Conservation (phyloP, 2,888 invertebrate species). For the Caenorhabditis zanzibari region DNA sequence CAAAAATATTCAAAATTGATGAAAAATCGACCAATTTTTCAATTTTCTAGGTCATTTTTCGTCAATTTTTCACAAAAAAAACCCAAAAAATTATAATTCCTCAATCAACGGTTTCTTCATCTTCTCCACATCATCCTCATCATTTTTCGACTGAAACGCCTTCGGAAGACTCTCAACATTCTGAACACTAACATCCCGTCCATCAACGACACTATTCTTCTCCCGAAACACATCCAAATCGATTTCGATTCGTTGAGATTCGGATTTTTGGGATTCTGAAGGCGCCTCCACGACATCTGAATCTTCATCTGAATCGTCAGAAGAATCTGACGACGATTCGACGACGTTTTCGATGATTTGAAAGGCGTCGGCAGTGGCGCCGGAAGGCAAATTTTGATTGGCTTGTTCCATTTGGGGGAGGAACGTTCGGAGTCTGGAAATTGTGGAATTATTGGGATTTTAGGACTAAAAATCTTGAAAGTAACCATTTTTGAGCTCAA, state of each 20-base stretch:
- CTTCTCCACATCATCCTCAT: not conserved
- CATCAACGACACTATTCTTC: constrained; percentile 47
- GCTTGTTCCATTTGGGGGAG: constrained; percentile 74
- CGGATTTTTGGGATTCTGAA: not conserved
- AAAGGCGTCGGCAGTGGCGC: constrained; percentile 25
- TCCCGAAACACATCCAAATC: constrained; percentile 66
- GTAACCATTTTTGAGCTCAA: not conserved
- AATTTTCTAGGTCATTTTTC: not conserved
- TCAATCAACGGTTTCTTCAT: constrained; percentile 56
- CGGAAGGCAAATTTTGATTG: constrained; percentile 63
- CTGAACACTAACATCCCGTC: constrained; percentile 62
- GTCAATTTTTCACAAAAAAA: not conserved
- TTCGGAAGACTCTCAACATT: constrained; percentile 60
- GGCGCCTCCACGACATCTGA: constrained; percentile 8
- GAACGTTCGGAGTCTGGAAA: constrained; percentile 63
- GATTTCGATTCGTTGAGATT: constrained; percentile 49
- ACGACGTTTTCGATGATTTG: constrained; percentile 41
- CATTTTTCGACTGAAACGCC: constrained; percentile 47
- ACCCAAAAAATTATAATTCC: constrained; percentile 33
- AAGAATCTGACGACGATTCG: constrained; percentile 17
- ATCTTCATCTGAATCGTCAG: constrained; percentile 9
- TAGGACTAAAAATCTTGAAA: not conserved
- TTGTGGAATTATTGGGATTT: not conserved
- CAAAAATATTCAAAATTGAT: too few species aligned
- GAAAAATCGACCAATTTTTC: too few species aligned